phyloP scores from a whole-genome alignment of 1,140 invertebrate genomes.

The Orchestia grillus region DNA sequence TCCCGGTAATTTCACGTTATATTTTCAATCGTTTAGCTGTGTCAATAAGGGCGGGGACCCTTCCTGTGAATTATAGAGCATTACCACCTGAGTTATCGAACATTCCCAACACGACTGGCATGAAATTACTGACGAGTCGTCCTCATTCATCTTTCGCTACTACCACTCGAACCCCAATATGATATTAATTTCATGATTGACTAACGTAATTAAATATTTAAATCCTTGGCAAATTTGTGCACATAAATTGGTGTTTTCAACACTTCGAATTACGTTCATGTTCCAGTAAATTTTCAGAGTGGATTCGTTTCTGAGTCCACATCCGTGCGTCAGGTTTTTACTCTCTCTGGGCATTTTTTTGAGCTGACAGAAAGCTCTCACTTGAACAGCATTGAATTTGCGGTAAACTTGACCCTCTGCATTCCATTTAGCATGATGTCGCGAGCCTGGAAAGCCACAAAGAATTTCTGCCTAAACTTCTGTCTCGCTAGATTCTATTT shows the following conservation, averaged over 20 bases:
- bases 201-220: not conserved
- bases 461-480: not conserved
- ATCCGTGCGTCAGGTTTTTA: not conserved
- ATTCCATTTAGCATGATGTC: not conserved
- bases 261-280: not conserved
- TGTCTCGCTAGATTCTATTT: not conserved
- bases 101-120: not conserved
- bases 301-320: not conserved
- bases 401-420: not conserved
- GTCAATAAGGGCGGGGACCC: not conserved
- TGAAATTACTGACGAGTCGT: not conserved
- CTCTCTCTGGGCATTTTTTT: not conserved
- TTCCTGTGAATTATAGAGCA: not conserved
- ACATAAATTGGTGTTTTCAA: not conserved
- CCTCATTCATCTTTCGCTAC: not conserved
- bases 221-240: not conserved
- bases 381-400: not conserved
- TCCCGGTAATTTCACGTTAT: not conserved
- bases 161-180: not conserved
- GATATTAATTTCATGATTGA: not conserved
- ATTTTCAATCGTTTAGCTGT: not conserved
- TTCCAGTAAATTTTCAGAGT: not conserved
- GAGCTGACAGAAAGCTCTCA: not conserved
- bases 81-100: not conserved
- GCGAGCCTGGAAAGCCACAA: not conserved